phyloP scores from a whole-genome alignment of 2,113 vertebrate genomes.

The Gorilla gorilla region DNA sequence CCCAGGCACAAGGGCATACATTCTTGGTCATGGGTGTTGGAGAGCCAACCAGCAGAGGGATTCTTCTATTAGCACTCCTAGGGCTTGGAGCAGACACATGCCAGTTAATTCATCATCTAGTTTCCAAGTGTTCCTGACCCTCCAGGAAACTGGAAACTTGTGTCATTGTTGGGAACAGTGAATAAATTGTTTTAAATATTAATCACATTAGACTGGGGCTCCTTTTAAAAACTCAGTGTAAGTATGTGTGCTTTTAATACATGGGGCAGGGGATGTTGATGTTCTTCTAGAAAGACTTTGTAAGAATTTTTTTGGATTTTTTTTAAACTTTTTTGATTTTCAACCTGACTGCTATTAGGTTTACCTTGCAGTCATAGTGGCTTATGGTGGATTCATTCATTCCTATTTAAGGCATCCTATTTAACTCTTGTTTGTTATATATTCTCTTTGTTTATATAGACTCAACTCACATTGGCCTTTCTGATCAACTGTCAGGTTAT shows the following conservation, averaged over 20 bases:
- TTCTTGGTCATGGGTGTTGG: background rate
- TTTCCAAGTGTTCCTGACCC: background rate
- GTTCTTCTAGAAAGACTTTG: background rate
- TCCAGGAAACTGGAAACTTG: constrained; percentile 29
- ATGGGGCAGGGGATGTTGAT: background rate
- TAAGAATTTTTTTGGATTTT: constrained; percentile 41
- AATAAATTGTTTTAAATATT: constrained; percentile 41
- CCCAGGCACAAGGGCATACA: background rate
- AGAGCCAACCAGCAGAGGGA: background rate
- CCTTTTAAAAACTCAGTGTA: background rate
- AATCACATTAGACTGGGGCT: constrained; percentile 18
- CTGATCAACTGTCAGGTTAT: constrained; percentile 29
- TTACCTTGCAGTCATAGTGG: background rate
- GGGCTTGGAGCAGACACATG: background rate
- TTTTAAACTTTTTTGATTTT: constrained; percentile 15
- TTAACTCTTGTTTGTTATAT: constrained; percentile 10
- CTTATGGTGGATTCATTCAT: background rate
- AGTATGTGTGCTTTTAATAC: constrained; percentile 1
- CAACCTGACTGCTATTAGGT: background rate
- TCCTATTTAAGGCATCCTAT: background rate
- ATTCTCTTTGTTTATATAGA: constrained; percentile 42
- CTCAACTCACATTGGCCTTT: constrained; percentile 9
- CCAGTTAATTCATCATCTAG: constrained; percentile 55
- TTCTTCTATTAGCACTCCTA: background rate
- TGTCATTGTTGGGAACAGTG: background rate